Evolutionary conservation across 2,113 vertebrate species (phyloP), one percentile per base, ranked within the genome.

Genomic region (Crotophaga sulcirostris): DNA sequence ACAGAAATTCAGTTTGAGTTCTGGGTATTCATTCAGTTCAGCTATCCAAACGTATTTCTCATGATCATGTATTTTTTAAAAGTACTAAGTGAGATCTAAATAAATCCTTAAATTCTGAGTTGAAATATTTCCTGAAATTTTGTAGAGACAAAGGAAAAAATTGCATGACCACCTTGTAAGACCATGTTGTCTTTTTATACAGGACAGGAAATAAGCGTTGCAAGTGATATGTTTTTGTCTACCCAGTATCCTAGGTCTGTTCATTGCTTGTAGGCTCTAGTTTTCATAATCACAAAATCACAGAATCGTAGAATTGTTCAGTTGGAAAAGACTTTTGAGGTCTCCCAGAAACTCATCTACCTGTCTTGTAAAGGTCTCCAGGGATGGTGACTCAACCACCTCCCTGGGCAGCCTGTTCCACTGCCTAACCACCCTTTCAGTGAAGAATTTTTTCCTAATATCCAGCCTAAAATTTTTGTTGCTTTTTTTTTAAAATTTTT

Each of bases 161-260:
- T 10, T 38, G 2, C 6, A 6, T 24, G 13, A 31, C 4, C 16
- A 14, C 10, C 23, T 29, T 1, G 0, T 49, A 40, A 66, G 29
- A 33, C 13, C 62, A 5, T 20, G 42, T 81, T 62, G 24, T 42
- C 5, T 29, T 79, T 59, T 47, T 49, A 31, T 29, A 6, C 59
- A 69, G n/a, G 11, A 64, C 29, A 42, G 38, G 34, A 64, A 59
- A 31, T 26, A 67, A 56, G 3, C 11, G 11, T 44, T 24, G 19
- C 12, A 55, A 59, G 26, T 5, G 4, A 19, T 3, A 20, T 2
- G 5, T 1, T 66, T 73, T 62, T 78, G 33, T 5, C 5, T 66
- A n/a, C 26, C 3, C 20, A 25, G 13, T 73, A 44, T 67, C 63
- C 13, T 66, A 36, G 8, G 18, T 1, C 20, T 19, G 14, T 1